Percentiles rank a stretch among this genome's conserved stretches.
Conservation (phyloP, 1,140 invertebrate genomes). For the Diachasmimorpha longicaudata region DNA sequence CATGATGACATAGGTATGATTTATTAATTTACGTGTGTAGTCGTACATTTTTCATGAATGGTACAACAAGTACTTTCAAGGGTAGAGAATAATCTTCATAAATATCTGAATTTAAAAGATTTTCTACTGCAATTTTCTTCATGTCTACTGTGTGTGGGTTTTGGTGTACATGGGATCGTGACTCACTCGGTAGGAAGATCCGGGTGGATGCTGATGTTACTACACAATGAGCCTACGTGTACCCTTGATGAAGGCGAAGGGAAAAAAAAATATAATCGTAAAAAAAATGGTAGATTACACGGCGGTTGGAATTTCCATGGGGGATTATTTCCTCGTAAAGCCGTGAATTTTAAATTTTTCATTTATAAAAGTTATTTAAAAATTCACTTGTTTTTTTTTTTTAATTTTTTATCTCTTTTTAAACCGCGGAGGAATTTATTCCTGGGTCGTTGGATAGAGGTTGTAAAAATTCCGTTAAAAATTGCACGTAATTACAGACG, state of each 20-base stretch:
- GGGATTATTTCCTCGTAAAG: background rate
- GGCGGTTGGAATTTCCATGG: background rate
- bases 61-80: background rate
- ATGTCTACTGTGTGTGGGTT: background rate
- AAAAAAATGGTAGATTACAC: background rate
- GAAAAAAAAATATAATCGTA: background rate
- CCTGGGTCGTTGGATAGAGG: background rate
- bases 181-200: slow-evolving; percentile 26
- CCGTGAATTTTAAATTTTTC: background rate
- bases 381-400: background rate
- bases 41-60: background rate
- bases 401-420: background rate
- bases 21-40: background rate
- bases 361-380: background rate
- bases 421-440: background rate
- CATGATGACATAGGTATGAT: background rate
- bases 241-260: slow-evolving; percentile 5
- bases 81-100: slow-evolving; percentile 9
- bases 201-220: slow-evolving; percentile 27
- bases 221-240: slow-evolving; percentile 26
- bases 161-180: slow-evolving; percentile 23
- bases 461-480: background rate
- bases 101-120: slow-evolving; percentile 6
- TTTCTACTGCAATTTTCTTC: background rate
- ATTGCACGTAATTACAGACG: background rate